Evolutionary conservation across 53 echinoderm and acorn worm species (phyloP).

Genomic region (Astropecten irregularis): DNA sequence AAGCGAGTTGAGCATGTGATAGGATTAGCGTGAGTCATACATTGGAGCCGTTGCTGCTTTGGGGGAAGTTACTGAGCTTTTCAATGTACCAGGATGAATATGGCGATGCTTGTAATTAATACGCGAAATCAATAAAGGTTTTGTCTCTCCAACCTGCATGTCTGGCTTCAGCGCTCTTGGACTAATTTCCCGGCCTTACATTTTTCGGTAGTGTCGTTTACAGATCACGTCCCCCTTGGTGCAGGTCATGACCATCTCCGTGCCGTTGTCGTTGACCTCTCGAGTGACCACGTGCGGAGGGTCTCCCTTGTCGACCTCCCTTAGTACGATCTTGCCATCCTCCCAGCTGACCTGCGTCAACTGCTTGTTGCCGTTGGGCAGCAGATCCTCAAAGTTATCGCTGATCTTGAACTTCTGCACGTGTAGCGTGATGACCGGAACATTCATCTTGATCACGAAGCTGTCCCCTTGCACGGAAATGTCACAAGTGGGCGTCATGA

Average conservation of each 20-base stretch:
- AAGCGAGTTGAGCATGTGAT: background rate
- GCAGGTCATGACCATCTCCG: conserved; percentile 94
- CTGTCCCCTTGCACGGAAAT: conserved; percentile 65
- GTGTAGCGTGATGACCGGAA: conserved; percentile 90
- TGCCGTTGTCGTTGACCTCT: conserved; percentile 70
- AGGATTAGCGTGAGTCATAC: conserved; percentile 1
- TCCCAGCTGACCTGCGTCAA: conserved; percentile 75
- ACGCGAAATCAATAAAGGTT: too few relatives aligned
- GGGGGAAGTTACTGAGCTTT: too few relatives aligned
- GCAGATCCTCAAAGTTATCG: conserved; percentile 81
- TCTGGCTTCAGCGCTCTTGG: too few relatives aligned
- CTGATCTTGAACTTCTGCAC: conserved; percentile 84
- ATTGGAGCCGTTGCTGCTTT: background rate
- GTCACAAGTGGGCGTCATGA: conserved; percentile 89
- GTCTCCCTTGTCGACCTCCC: conserved; percentile 73
- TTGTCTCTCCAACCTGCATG: too few relatives aligned
- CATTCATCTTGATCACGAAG: conserved; percentile 88
- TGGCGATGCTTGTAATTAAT: background rate
- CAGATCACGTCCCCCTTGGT: conserved; percentile 75
- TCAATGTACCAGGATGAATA: background rate
- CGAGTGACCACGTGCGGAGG: conserved; percentile 83
- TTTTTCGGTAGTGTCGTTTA: conserved; percentile 67
- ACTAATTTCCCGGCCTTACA: background rate
- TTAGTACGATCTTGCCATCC: conserved; percentile 79
- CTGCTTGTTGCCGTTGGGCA: conserved; percentile 84